These are phyloP conservation scores for Lepidocyrtinus sp. DNA, from an alignment of 2,888 invertebrate species.

Conservation along the genomic window DNA sequence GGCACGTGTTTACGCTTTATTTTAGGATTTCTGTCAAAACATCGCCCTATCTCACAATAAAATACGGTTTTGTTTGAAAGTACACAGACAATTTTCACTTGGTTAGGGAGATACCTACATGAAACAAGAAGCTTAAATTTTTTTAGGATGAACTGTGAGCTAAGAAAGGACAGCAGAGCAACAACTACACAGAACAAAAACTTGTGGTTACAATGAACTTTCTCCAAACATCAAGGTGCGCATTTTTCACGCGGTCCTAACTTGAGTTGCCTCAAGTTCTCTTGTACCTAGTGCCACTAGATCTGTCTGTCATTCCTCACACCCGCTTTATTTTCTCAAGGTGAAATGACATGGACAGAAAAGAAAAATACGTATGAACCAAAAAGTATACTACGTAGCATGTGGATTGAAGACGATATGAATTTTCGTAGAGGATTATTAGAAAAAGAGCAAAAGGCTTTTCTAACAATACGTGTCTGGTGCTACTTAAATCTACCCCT, in stretches of 20 bases:
- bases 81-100: slow-evolving; percentile 2
- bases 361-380: too few species aligned
- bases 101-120: slow-evolving; percentile 3
- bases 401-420: too few species aligned
- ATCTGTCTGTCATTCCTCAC: background rate
- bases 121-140: background rate
- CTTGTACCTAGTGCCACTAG: too few species aligned
- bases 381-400: too few species aligned
- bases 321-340: background rate
- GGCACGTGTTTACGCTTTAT: slow-evolving; percentile 59
- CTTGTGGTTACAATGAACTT: background rate
- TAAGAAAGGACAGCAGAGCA: slow-evolving; percentile 2
- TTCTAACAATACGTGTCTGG: too few species aligned
- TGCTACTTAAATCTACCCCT: too few species aligned
- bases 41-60: slow-evolving; percentile 34
- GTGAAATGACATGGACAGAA: too few species aligned
- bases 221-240: background rate
- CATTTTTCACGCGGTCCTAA: too few species aligned
- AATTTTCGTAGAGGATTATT: too few species aligned
- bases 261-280: too few species aligned
- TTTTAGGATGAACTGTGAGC: slow-evolving; percentile 1
- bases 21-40: slow-evolving; percentile 58
- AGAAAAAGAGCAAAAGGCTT: too few species aligned
- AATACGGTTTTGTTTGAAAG: slow-evolving; percentile 24
- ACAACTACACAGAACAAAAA: background rate